These are phyloP conservation scores for Sylvietta virens DNA, from an alignment of 2,113 vertebrate genomes.

Conservation along the genomic window DNA sequence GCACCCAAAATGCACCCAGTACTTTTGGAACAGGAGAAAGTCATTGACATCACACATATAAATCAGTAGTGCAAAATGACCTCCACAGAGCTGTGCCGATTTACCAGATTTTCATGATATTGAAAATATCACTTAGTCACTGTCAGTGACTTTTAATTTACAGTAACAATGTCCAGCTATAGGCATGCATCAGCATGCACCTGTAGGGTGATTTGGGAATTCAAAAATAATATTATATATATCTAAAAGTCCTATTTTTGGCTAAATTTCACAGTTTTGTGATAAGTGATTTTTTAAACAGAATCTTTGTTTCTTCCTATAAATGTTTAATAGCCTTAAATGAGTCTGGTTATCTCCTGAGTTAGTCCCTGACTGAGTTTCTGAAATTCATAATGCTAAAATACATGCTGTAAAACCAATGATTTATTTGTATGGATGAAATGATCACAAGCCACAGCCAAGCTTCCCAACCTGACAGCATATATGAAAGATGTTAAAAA, in stretches of 20 bases:
- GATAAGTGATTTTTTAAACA: not conserved
- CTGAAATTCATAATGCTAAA: conserved; percentile 8
- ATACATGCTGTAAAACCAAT: not conserved
- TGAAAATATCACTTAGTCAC: too few relatives aligned
- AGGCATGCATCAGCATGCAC: not conserved
- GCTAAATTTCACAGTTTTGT: not conserved
- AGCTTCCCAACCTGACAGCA: not conserved
- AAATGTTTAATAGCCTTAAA: not conserved
- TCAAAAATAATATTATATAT: not conserved
- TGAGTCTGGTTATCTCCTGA: not conserved
- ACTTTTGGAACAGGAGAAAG: not conserved
- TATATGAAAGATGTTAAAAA: not conserved
- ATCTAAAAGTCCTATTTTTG: not conserved
- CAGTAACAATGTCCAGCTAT: not conserved
- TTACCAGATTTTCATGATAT: not conserved
- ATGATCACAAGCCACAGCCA: not conserved
- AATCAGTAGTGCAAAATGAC: not conserved
- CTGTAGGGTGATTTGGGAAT: not conserved
- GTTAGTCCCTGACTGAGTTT: not conserved
- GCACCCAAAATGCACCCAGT: not conserved
- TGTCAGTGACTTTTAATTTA: not conserved
- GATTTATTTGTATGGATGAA: conserved; percentile 38
- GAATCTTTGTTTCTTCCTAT: not conserved
- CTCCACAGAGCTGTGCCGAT: not conserved
- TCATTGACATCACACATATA: not conserved